These are phyloP conservation scores for Taurulus bubalis DNA, from an alignment of 2,113 vertebrate genomes.

Conservation along the genomic window DNA sequence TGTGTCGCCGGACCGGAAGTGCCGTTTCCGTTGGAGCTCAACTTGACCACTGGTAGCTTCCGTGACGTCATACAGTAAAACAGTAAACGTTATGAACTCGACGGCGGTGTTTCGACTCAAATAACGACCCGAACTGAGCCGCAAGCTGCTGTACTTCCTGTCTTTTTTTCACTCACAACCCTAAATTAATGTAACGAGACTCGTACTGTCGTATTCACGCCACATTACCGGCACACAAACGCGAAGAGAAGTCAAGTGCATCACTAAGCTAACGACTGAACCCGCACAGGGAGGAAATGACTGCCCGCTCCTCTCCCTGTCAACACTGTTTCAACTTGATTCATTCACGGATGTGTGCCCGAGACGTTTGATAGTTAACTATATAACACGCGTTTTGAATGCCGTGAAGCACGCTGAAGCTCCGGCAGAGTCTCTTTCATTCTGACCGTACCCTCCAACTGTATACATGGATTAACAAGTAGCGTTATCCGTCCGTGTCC, in stretches of 20 bases:
- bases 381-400: not conserved
- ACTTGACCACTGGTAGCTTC: slow-evolving; percentile 36
- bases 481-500: slow-evolving; percentile 16
- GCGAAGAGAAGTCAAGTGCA: slow-evolving; percentile 65
- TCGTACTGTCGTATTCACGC: not conserved
- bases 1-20: slow-evolving; percentile 27
- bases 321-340: not conserved
- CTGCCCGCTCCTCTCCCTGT: not conserved
- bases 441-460: not conserved
- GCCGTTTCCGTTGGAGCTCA: rapidly evolving
- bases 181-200: not conserved
- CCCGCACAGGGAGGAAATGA: not conserved
- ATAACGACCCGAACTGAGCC: not conserved
- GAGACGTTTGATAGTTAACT: rapidly evolving
- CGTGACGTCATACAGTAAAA: slow-evolving; percentile 57
- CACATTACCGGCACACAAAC: slow-evolving; percentile 1
- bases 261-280: slow-evolving; percentile 63
- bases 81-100: not conserved
- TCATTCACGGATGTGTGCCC: not conserved
- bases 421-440: not conserved
- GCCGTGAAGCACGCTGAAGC: not conserved
- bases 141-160: not conserved
- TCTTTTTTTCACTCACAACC: not conserved
- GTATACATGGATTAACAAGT: slow-evolving; percentile 60
- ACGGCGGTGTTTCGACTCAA: not conserved